Percentiles rank a stretch among this genome's conserved stretches.
phyloP scores from a whole-genome alignment of 2,888 invertebrate species.

The Drosophila merina region DNA sequence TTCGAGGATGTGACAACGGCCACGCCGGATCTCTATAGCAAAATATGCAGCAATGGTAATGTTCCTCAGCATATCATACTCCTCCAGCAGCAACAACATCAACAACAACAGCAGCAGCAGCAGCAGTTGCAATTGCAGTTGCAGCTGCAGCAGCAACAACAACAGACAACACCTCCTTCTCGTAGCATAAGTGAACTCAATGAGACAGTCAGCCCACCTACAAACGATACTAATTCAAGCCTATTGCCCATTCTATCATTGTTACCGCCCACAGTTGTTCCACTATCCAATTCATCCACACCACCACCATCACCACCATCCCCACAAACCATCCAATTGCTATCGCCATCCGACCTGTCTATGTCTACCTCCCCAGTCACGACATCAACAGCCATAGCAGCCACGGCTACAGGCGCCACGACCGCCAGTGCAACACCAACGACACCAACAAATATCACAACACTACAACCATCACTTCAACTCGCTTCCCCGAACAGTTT shows the following conservation, averaged over 20 bases:
- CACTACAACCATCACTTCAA: conserved; percentile 42
- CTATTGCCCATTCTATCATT: conserved; percentile 73
- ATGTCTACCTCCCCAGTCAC: conserved; percentile 16
- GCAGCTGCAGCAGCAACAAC: conserved; percentile 50
- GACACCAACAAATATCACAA: conserved; percentile 46
- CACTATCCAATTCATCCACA: conserved; percentile 71
- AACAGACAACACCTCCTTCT: conserved; percentile 37
- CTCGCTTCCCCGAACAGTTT: conserved; percentile 68
- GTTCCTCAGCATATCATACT: conserved; percentile 68
- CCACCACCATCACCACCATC: conserved; percentile 50
- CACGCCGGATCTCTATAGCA: conserved; percentile 84
- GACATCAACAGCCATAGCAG: conserved; percentile 44
- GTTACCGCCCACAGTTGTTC: conserved; percentile 73
- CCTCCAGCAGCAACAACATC: conserved; percentile 54
- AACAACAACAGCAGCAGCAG: conserved; percentile 54
- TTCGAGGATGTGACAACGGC: conserved; percentile 84
- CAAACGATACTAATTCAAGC: conserved; percentile 68
- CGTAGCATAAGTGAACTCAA: conserved; percentile 16
- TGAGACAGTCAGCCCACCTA: conserved; percentile 42
- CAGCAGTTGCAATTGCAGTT: conserved; percentile 54
- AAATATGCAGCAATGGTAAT: conserved; percentile 85
- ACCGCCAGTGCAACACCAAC: conserved; percentile 28
- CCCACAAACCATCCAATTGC: conserved; percentile 48
- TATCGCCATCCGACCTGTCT: conserved; percentile 33
- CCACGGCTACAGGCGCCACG: conserved; percentile 12